Evolutionary conservation across 1,140 invertebrate species (phyloP), one percentile per base, ranked within the genome.

Genomic region (Phthorimaea operculella): DNA sequence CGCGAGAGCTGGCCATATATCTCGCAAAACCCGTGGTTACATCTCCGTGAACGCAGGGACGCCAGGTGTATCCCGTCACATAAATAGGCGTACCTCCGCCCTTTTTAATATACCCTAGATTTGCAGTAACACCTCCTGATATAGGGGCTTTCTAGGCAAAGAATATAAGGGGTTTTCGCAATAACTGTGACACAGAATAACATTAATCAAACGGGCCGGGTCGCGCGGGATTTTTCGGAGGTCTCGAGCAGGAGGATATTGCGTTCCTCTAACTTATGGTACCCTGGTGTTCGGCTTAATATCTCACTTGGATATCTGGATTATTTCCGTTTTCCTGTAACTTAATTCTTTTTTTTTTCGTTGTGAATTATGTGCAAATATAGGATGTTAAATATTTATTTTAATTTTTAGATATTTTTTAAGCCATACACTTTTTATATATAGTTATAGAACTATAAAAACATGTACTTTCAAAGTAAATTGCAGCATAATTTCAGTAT

Each of bases 31-130:
- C 45, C 45, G 14, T 15, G 16, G 45, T 15, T 28, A 28, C 21
- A 28, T 28, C 21, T 28, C 21, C 21, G 21, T 28, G 6, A 28
- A 28, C 21, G 21, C 21, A 28, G 21, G 21, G 21, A 28, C 21
- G 21, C 48, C 72, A 74, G 68, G 67, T 58, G 51, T 58, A 39
- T 50, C 17, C 14, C 67, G 68, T 71, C 71, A 61, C 68, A 71
- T 67, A 69, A 72, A 73, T 73, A 70, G 60, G 62, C 11, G 10
- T 47, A 47, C 62, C 55, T 56, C 58, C 66, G 65, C 69, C 74
- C 74, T 77, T 75, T 76, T 76, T 79, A 79, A 79, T 76, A 76
- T 79, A 79, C 76, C 74, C 72, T 74, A 79, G 74, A 79, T 79
- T 79, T 77, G 74, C 73, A 74, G 74, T 79, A 79, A 77, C 68